Evolutionary conservation across 1,140 invertebrate species (phyloP).

Genomic region (Zaprionus ghesquierei): DNA sequence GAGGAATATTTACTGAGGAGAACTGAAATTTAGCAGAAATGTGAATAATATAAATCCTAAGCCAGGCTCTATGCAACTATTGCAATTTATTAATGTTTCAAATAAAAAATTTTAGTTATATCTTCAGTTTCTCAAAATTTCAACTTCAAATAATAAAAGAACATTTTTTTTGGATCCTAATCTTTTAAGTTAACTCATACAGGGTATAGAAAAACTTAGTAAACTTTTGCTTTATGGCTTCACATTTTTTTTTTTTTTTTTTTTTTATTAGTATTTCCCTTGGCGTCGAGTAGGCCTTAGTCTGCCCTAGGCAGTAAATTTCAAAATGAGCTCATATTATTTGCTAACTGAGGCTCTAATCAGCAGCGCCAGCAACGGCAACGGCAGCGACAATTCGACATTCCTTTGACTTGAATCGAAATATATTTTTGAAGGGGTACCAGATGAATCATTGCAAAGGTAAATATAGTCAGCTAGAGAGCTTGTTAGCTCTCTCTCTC

Average conservation of each 20-base stretch:
- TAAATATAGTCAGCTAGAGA: not conserved
- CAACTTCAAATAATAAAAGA: too few relatives aligned
- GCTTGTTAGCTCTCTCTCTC: not conserved
- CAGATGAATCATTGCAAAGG: constrained; percentile 27
- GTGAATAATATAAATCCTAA: too few relatives aligned
- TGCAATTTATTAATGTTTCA: too few relatives aligned
- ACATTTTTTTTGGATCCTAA: too few relatives aligned
- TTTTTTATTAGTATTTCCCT: constrained; percentile 13
- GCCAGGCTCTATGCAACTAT: too few relatives aligned
- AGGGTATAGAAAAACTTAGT: too few relatives aligned
- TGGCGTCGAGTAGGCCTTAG: constrained; percentile 4
- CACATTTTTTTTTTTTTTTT: not conserved
- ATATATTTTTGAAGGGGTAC: not conserved
- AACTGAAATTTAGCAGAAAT: too few relatives aligned
- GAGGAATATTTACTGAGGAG: too few relatives aligned
- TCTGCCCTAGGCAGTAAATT: constrained; percentile 12
- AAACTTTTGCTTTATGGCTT: not conserved
- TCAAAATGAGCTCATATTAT: constrained; percentile 35
- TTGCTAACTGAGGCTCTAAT: constrained; percentile 23
- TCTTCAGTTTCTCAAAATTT: too few relatives aligned
- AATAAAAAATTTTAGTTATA: too few relatives aligned
- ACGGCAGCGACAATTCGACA: constrained; percentile 31
- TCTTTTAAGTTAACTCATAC: too few relatives aligned
- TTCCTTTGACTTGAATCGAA: constrained; percentile 29
- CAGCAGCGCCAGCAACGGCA: constrained; percentile 7